A percentile compares a stretch with the other conserved stretches of the same genome.
phyloP scores from a whole-genome alignment of 2,888 invertebrate genomes.

The Euplexia lucipara region DNA sequence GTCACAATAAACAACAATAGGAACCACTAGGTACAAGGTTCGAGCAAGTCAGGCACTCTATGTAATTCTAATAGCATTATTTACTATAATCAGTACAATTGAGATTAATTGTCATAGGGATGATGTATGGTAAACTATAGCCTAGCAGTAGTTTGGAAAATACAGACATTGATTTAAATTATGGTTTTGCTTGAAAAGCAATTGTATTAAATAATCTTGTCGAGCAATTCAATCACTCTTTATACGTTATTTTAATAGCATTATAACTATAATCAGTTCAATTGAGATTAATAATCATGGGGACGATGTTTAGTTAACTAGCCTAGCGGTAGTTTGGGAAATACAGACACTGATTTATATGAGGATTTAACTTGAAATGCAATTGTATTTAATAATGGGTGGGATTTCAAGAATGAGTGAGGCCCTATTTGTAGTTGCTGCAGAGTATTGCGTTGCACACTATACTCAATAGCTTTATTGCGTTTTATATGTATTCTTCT shows the following conservation, averaged over 20 bases:
- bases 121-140: too few species aligned
- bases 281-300: slow-evolving; percentile 7
- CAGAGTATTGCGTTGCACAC: too few species aligned
- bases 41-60: slow-evolving; percentile 4
- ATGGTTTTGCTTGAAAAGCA: slow-evolving; percentile 7
- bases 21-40: neutral
- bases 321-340: slow-evolving; percentile 17
- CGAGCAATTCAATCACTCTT: slow-evolving; percentile 2
- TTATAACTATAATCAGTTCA: slow-evolving; percentile 40
- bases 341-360: slow-evolving; percentile 28
- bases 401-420: neutral
- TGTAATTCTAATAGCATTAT: slow-evolving; percentile 30
- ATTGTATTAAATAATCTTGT: neutral
- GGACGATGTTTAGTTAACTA: neutral
- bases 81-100: slow-evolving; percentile 46
- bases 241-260: slow-evolving; percentile 26
- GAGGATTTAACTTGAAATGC: slow-evolving; percentile 10
- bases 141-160: slow-evolving; percentile 20
- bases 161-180: slow-evolving; percentile 26
- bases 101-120: slow-evolving; percentile 31
- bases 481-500: too few species aligned
- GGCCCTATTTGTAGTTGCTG: too few species aligned
- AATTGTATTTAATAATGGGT: neutral
- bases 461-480: too few species aligned
- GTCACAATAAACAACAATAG: neutral